A percentile compares a stretch with the other conserved stretches of the same genome.
Conservation (phyloP, 2,888 invertebrate genomes). For the Trachelus iudaicus region DNA sequence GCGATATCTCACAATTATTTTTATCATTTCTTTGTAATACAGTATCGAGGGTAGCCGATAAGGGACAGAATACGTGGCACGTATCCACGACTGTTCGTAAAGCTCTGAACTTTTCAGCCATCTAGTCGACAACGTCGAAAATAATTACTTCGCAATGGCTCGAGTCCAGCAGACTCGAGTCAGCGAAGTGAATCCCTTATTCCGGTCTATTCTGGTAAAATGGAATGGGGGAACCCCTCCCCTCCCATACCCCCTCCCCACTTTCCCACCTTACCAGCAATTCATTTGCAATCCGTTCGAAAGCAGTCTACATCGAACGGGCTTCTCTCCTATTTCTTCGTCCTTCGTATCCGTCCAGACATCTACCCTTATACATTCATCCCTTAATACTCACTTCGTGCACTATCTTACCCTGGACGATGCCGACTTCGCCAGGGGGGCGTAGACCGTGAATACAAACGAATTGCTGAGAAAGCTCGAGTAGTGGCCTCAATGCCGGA, state of each 20-base stretch:
- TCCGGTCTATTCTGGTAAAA: background rate
- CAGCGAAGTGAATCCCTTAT: conserved; percentile 27
- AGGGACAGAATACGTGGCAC: background rate
- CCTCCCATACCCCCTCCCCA: background rate
- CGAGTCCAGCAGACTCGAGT: conserved; percentile 24
- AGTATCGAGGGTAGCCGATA: background rate
- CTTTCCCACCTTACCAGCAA: conserved; percentile 12
- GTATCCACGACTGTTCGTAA: background rate
- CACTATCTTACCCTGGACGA: background rate
- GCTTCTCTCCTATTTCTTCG: background rate
- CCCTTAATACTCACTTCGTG: background rate
- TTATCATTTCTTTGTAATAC: background rate
- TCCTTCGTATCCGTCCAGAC: conserved; percentile 3
- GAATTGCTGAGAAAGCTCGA: conserved; percentile 12
- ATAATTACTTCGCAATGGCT: conserved; percentile 21
- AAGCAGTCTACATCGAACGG: background rate
- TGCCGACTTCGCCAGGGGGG: background rate
- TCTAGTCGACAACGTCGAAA: conserved; percentile 21
- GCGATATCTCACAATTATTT: too few species aligned
- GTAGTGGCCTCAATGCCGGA: conserved; percentile 5
- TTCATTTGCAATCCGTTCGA: conserved; percentile 27
- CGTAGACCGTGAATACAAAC: conserved; percentile 12
- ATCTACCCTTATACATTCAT: conserved; percentile 1
- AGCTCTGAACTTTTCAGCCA: conserved; percentile 22
- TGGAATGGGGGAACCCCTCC: too few species aligned